Conservation (phyloP, 2,797 vertebrate species). For the Sebastes nivosus region DNA sequence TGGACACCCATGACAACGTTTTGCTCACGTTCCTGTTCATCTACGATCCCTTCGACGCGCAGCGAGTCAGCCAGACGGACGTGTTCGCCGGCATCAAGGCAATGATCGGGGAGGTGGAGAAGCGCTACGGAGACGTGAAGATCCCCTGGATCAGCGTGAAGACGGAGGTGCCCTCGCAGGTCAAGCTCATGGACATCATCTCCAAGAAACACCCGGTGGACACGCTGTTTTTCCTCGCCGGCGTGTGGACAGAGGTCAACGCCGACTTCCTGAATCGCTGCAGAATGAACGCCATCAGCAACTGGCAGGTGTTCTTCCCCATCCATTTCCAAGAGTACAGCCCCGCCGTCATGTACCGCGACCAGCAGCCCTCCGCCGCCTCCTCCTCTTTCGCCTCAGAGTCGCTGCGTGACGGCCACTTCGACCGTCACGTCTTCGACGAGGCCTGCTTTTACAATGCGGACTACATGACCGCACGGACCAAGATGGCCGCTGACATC, state of each 20-base stretch:
- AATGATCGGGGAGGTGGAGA: slow-evolving; percentile 91
- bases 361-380: slow-evolving; percentile 86
- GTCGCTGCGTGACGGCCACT: slow-evolving; percentile 87
- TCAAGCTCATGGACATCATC: slow-evolving; percentile 97
- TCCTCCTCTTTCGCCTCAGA: slow-evolving; percentile 85
- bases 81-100: slow-evolving; percentile 92
- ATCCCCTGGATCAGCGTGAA: slow-evolving; percentile 96
- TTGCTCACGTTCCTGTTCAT: slow-evolving; percentile 92
- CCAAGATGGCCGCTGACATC: slow-evolving; percentile 90
- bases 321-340: slow-evolving; percentile 98
- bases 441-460: slow-evolving; percentile 99
- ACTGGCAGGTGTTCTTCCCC: slow-evolving; percentile 98
- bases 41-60: slow-evolving; percentile 91
- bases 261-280: slow-evolving; percentile 94
- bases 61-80: slow-evolving; percentile 88
- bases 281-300: slow-evolving; percentile 96
- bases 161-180: slow-evolving; percentile 93
- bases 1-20: slow-evolving; percentile 93
- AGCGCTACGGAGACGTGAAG: slow-evolving; percentile 89
- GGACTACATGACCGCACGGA: slow-evolving; percentile 94
- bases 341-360: slow-evolving; percentile 84
- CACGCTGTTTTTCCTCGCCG: slow-evolving; percentile 93
- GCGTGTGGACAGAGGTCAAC: slow-evolving; percentile 92
- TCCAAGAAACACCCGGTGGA: slow-evolving; percentile 98
- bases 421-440: slow-evolving; percentile 91